Evolutionary conservation across 2,797 vertebrate species (phyloP).

Genomic region (Melanotaenia trifasciata): DNA sequence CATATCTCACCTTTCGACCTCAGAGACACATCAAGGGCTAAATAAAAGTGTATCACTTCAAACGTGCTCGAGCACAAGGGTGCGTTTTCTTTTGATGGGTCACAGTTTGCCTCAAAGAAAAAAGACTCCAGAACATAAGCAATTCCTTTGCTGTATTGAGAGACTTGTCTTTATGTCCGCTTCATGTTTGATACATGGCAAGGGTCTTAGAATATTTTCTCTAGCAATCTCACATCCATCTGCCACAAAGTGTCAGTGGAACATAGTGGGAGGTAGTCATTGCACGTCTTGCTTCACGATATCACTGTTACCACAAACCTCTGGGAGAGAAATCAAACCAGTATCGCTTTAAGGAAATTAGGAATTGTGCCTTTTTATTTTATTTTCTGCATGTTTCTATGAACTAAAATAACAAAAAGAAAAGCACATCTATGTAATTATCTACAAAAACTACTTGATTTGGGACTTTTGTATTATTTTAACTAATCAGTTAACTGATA

Average conservation of each 20-base stretch:
- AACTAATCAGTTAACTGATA: no score
- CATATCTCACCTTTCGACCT: constrained; percentile 42
- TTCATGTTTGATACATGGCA: constrained; percentile 62
- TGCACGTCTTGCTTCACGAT: neutral
- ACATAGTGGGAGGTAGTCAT: neutral
- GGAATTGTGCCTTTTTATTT: neutral
- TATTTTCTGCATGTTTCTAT: neutral
- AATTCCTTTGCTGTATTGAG: constrained; percentile 26
- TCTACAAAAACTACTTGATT: neutral
- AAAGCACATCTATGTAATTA: neutral
- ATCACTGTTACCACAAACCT: neutral
- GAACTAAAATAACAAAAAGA: neutral
- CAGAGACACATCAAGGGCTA: constrained; percentile 52
- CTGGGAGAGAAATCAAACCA: neutral
- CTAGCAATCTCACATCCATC: constrained; percentile 7
- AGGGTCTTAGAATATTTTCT: constrained; percentile 41
- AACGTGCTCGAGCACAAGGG: constrained; percentile 36
- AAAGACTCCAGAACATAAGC: constrained; percentile 41
- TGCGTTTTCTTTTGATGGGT: constrained; percentile 36
- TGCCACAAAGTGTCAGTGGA: neutral
- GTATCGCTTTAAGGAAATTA: neutral
- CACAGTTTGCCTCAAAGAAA: constrained; percentile 43
- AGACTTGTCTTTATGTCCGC: constrained; percentile 31
- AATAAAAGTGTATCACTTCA: constrained; percentile 58
- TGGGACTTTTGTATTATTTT: no score